phyloP scores from a whole-genome alignment of 2,888 invertebrate species.

The Nasonia oneida region DNA sequence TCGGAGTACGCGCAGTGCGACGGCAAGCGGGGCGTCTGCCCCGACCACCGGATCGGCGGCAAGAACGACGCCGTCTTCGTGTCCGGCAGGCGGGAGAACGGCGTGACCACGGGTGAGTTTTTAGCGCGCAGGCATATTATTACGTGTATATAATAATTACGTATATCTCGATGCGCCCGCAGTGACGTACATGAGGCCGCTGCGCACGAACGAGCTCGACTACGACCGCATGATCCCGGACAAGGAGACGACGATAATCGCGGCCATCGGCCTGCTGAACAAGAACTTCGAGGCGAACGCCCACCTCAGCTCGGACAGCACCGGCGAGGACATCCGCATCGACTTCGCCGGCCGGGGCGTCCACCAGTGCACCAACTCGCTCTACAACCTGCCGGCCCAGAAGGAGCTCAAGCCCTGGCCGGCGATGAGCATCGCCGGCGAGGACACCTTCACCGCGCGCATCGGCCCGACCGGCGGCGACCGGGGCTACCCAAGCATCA shows the following conservation, averaged over 20 bases:
- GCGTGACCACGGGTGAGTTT: conserved; percentile 84
- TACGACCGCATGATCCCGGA: conserved; percentile 87
- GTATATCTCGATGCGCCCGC: neutral
- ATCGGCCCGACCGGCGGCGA: conserved; percentile 93
- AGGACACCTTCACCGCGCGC: conserved; percentile 85
- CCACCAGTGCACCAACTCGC: conserved; percentile 86
- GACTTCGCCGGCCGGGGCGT: conserved; percentile 87
- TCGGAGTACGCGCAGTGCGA: conserved; percentile 91
- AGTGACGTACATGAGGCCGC: conserved; percentile 88
- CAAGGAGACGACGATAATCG: conserved; percentile 88
- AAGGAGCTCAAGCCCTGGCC: conserved; percentile 86
- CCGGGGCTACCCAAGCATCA: conserved; percentile 89
- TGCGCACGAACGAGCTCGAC: conserved; percentile 87
- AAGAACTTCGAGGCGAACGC: conserved; percentile 90
- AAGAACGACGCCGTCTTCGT: conserved; percentile 88
- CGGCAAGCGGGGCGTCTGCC: conserved; percentile 91
- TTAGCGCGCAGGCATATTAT: too few species aligned
- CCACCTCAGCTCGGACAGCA: conserved; percentile 87
- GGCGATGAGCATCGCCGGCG: conserved; percentile 82
- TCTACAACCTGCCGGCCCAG: conserved; percentile 83
- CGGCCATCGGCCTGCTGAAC: conserved; percentile 93
- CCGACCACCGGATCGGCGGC: conserved; percentile 90
- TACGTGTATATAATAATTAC: too few species aligned
- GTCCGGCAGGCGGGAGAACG: conserved; percentile 88
- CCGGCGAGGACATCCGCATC: conserved; percentile 87